A percentile compares a stretch with the other conserved stretches of the same genome.
Evolutionary conservation across 2,888 invertebrate species (phyloP).

Genomic region (Lasioglossum vierecki): DNA sequence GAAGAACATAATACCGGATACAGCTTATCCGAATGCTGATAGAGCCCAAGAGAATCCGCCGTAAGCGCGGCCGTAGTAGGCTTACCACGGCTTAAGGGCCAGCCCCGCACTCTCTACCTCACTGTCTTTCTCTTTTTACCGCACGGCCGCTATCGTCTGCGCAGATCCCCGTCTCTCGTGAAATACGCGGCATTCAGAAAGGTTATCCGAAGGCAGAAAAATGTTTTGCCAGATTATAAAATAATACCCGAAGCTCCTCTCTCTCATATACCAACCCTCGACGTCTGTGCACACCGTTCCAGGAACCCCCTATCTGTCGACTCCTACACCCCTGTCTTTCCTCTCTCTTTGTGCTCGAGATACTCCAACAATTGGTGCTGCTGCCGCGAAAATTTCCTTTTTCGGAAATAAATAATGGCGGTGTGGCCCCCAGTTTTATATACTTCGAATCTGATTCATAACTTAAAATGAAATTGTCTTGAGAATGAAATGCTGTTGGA

Average conservation of each 20-base stretch:
- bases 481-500: too few species aligned
- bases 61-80: slow-evolving; percentile 76
- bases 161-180: slow-evolving; percentile 42
- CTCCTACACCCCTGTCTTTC: neutral
- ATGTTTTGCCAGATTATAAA: slow-evolving; percentile 75
- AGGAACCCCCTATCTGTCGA: neutral
- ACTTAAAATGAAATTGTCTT: neutral
- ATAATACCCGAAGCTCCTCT: slow-evolving; percentile 50
- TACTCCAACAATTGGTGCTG: neutral
- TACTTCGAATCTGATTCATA: neutral
- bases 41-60: slow-evolving; percentile 74
- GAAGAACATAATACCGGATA: slow-evolving; percentile 77
- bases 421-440: neutral
- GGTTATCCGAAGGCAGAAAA: slow-evolving; percentile 70
- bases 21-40: slow-evolving; percentile 80
- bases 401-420: neutral
- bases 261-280: neutral
- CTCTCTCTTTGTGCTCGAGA: neutral
- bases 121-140: slow-evolving; percentile 36
- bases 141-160: slow-evolving; percentile 40
- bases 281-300: neutral
- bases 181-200: slow-evolving; percentile 63
- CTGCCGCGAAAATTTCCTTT: neutral
- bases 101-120: slow-evolving; percentile 34
- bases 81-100: slow-evolving; percentile 76